These are phyloP conservation scores for Steinernema feltiae DNA, from an alignment of 1,140 invertebrate species.

Conservation along the genomic window DNA sequence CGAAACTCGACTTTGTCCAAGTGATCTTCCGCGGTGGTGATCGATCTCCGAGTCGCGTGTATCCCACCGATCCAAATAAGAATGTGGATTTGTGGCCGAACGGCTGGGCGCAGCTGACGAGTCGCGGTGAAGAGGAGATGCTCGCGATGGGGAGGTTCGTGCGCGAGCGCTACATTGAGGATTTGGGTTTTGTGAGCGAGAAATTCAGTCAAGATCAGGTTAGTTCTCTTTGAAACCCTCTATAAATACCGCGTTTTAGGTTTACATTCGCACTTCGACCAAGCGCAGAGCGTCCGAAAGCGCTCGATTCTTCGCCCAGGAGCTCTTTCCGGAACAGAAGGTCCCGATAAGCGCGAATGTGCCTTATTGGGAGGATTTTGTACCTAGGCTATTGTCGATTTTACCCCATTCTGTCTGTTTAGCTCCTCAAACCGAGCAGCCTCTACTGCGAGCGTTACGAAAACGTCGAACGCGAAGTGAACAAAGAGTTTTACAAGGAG, in stretches of 20 bases:
- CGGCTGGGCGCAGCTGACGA: not conserved
- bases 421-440: not conserved
- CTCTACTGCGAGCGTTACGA: not conserved
- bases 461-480: not conserved
- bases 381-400: not conserved
- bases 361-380: not conserved
- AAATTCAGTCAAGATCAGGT: not conserved
- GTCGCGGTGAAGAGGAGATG: not conserved
- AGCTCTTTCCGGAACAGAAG: not conserved
- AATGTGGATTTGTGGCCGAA: not conserved
- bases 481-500: not conserved
- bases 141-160: not conserved
- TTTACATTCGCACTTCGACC: not conserved
- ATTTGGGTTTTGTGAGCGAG: not conserved
- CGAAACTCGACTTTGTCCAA: not conserved
- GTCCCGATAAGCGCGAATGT: not conserved
- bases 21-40: not conserved
- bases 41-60: not conserved
- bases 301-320: not conserved
- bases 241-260: not conserved
- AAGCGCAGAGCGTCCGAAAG: not conserved
- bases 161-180: not conserved
- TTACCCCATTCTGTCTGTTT: not conserved
- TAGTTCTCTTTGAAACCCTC: not conserved
- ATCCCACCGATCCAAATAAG: not conserved